phyloP scores from a whole-genome alignment of 2,113 vertebrate genomes.

The Atrichornis clamosus region DNA sequence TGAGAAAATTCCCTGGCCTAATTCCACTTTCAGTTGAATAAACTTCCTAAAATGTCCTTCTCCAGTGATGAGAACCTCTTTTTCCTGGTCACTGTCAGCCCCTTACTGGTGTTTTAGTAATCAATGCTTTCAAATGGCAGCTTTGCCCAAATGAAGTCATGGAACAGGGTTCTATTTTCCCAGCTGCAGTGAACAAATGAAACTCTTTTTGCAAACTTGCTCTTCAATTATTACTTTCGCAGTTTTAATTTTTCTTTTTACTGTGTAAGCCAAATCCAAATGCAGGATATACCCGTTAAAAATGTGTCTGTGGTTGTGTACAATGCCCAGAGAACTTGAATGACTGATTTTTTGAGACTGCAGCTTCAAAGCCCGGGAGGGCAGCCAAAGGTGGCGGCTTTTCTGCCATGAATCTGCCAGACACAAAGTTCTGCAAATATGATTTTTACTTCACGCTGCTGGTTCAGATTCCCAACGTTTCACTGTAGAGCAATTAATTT shows the following conservation, averaged over 20 bases:
- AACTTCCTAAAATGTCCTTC: not conserved
- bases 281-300: not conserved
- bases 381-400: not conserved
- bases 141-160: not conserved
- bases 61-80: not conserved
- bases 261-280: not conserved
- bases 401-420: not conserved
- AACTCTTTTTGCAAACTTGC: not conserved
- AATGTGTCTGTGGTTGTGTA: not conserved
- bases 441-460: not conserved
- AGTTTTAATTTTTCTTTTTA: not conserved
- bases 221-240: not conserved
- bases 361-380: not conserved
- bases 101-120: not conserved
- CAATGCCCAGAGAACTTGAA: not conserved
- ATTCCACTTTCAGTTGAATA: not conserved
- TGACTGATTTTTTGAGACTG: not conserved
- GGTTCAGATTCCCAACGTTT: not conserved
- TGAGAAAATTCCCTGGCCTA: not conserved
- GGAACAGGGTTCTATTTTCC: not conserved
- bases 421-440: not conserved
- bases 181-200: not conserved
- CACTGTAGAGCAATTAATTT: not conserved
- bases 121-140: not conserved
- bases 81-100: not conserved